Evolutionary conservation across 2,888 invertebrate species (phyloP), one percentile per base, ranked within the genome.

Genomic region (Marronus borbonicus): DNA sequence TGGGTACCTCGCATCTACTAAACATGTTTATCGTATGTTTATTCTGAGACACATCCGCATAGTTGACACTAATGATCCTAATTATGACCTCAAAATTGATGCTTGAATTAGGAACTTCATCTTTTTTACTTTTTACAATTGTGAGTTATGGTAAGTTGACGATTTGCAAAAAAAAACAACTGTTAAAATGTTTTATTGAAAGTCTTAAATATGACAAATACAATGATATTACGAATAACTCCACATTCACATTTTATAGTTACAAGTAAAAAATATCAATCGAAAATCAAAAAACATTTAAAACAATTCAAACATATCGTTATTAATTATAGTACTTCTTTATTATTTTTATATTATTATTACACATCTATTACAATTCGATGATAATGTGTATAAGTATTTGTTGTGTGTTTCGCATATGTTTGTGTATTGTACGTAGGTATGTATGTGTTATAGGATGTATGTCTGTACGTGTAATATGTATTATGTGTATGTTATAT

Each of bases 241-340:
- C 82, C 84, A 86, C 85, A 83, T 84, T 83, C 85, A 86, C 85
- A 84, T 84, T 83, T 81, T 76, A 79, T 79, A 76, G 64, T 76
- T 76, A 79, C 66, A 76, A 65, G 62, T 76, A 79, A 79, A 76
- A 74, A 72, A 79, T 76, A 83, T 80, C 83, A 79, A 84, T 83
- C 84, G 78, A 81, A 84, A 81, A 79, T 82, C 75, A 44, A 44
- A 44, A 44, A 12, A 81, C 80, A 81, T 81, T 80, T 80, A 80
- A 83, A 82, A 81, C 77, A 79, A 80, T 79, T 80, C 75, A 81
- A 80, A 78, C 75, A 78, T 52, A 65, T 78, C 50, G 64, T 76
- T 76, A 76, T 64, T 65, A 76, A 76, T 78, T 77, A 60, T 78
- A 78, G 77, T 78, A 65, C 60, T 52, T 55, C 60, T 52, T 55